Evolutionary conservation across 2,113 vertebrate species (phyloP).

Genomic region (Notechis scutatus): DNA sequence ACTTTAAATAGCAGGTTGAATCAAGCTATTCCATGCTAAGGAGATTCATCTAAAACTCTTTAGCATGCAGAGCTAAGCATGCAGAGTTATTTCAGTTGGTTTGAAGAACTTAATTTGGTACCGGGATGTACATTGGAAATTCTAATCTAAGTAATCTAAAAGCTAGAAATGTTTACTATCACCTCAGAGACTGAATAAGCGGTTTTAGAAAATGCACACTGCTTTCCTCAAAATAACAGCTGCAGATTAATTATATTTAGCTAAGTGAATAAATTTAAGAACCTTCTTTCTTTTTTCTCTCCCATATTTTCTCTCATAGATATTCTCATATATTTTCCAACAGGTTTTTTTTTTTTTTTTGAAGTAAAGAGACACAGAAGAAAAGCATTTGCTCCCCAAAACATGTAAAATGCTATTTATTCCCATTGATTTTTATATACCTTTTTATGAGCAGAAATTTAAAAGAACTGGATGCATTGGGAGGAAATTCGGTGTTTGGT

Average conservation of each 20-base stretch:
- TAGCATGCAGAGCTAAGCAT: neutral
- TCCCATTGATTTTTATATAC: neutral
- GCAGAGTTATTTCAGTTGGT: neutral
- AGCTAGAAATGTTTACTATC: neutral
- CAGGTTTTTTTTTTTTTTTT: neutral
- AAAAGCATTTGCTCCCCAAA: neutral
- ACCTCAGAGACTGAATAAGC: constrained; percentile 3
- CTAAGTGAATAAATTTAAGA: constrained; percentile 15
- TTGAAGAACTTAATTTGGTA: neutral
- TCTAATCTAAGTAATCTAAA: neutral
- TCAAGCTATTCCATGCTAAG: neutral
- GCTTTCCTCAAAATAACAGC: constrained; percentile 18
- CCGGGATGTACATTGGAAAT: neutral
- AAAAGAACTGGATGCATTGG: neutral
- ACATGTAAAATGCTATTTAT: neutral
- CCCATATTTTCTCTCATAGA: neutral
- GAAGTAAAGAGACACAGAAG: neutral
- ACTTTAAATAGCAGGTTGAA: neutral
- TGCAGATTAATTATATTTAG: constrained; percentile 8
- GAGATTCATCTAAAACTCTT: neutral
- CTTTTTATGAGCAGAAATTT: neutral
- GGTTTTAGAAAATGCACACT: neutral
- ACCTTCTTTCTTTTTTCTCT: neutral
- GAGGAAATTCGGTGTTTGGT: neutral
- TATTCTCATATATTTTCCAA: neutral